These are phyloP conservation scores for Campylomormyrus numenius DNA, from an alignment of 2,113 vertebrate species.

Conservation along the genomic window DNA sequence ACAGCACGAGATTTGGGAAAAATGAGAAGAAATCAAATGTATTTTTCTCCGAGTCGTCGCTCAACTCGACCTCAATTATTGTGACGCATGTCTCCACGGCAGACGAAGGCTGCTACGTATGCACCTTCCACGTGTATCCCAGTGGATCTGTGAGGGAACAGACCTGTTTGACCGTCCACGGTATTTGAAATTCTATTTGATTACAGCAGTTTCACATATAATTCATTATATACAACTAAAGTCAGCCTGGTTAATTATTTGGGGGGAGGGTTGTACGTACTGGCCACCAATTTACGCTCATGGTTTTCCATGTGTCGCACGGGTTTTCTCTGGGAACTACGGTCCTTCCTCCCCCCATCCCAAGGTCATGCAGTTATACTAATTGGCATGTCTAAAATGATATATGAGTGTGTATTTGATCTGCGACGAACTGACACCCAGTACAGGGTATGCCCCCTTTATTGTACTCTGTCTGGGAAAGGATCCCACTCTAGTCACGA, in stretches of 20 bases:
- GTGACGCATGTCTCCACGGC: slow-evolving; percentile 41
- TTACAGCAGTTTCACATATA: neutral
- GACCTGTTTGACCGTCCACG: slow-evolving; percentile 50
- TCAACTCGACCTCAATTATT: slow-evolving; percentile 41
- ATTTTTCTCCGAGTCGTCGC: slow-evolving; percentile 31
- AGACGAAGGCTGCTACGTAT: slow-evolving; percentile 57
- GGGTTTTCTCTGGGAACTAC: neutral
- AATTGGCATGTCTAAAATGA: neutral
- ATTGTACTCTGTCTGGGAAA: neutral
- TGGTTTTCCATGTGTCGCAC: neutral
- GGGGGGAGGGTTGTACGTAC: neutral
- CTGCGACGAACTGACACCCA: neutral
- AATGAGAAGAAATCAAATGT: slow-evolving; percentile 31
- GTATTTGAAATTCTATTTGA: slow-evolving; percentile 31
- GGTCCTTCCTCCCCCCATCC: neutral
- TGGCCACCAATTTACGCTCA: neutral
- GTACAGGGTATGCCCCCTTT: neutral
- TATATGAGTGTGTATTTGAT: neutral
- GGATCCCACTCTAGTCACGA: neutral
- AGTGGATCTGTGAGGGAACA: slow-evolving; percentile 42
- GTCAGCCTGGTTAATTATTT: neutral
- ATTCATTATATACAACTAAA: neutral
- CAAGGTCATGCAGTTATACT: neutral
- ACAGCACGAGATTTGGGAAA: slow-evolving; percentile 37
- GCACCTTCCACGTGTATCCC: slow-evolving; percentile 55